These are phyloP conservation scores for Mus spretus DNA, from an alignment of 2,797 vertebrate genomes.

Conservation along the genomic window DNA sequence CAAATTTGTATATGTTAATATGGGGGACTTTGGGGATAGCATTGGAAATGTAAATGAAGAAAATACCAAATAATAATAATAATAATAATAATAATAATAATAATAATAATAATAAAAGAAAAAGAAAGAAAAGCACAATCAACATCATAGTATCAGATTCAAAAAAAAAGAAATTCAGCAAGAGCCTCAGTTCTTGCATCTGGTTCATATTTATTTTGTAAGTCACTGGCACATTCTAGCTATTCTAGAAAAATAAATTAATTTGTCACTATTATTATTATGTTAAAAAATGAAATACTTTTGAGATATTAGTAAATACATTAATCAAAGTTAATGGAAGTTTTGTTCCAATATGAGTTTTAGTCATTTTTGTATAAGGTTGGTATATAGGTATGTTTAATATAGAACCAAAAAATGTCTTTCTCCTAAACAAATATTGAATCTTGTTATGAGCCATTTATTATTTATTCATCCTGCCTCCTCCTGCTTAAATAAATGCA, in stretches of 20 bases:
- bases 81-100: no score
- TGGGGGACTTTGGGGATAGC: no score
- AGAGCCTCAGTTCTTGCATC: not conserved
- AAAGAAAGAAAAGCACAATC: not conserved
- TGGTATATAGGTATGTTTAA: slow-evolving; percentile 11
- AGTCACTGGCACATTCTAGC: not conserved
- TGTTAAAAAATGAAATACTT: not conserved
- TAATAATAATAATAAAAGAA: no score
- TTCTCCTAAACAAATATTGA: not conserved
- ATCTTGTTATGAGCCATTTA: not conserved
- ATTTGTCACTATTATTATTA: slow-evolving; percentile 6
- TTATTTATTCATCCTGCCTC: not conserved
- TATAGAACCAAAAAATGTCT: not conserved
- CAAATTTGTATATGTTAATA: not conserved
- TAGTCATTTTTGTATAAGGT: not conserved
- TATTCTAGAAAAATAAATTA: not conserved
- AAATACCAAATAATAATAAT: no score
- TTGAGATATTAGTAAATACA: not conserved
- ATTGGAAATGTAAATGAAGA: no score
- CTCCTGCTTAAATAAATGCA: not conserved
- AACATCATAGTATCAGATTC: not conserved
- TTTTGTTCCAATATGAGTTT: slow-evolving; percentile 3
- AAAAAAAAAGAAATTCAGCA: not conserved
- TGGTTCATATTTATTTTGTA: not conserved
- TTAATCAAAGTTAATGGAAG: not conserved